Evolutionary conservation across 2,888 invertebrate genomes (phyloP).

Genomic region (Acrobasis repandana): DNA sequence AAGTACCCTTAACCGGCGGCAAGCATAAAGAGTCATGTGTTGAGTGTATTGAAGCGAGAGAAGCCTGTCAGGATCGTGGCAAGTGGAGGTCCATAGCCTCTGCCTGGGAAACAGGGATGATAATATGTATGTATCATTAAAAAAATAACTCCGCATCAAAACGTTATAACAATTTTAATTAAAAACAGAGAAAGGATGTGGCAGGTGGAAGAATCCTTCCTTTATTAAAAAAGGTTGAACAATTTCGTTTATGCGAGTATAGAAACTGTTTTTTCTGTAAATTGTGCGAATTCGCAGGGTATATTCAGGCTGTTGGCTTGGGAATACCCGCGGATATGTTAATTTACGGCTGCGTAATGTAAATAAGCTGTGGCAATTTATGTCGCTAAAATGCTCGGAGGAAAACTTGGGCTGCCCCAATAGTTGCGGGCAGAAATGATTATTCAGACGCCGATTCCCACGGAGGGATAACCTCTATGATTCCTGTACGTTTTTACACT

Average conservation of each 20-base stretch:
- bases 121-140: no score
- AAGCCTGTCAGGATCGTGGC: no score
- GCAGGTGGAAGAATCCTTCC: constrained; percentile 38
- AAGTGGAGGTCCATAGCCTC: no score
- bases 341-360: constrained; percentile 71
- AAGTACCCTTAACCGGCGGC: no score
- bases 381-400: constrained; percentile 71
- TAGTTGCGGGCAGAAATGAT: constrained; percentile 53
- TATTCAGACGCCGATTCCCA: constrained; percentile 52
- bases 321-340: constrained; percentile 76
- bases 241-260: constrained; percentile 38
- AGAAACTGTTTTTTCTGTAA: constrained; percentile 42
- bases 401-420: constrained; percentile 49
- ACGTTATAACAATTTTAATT: constrained; percentile 25
- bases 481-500: constrained; percentile 2
- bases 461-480: constrained; percentile 25
- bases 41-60: no score
- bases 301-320: constrained; percentile 64
- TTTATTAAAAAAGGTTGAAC: constrained; percentile 45
- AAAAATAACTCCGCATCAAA: not conserved
- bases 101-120: no score
- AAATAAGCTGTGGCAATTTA: constrained; percentile 74
- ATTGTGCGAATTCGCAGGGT: constrained; percentile 44
- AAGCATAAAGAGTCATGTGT: no score
- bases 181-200: constrained; percentile 26